Evolutionary conservation across 2,797 vertebrate species (phyloP).

Genomic region (Acomys russatus): DNA sequence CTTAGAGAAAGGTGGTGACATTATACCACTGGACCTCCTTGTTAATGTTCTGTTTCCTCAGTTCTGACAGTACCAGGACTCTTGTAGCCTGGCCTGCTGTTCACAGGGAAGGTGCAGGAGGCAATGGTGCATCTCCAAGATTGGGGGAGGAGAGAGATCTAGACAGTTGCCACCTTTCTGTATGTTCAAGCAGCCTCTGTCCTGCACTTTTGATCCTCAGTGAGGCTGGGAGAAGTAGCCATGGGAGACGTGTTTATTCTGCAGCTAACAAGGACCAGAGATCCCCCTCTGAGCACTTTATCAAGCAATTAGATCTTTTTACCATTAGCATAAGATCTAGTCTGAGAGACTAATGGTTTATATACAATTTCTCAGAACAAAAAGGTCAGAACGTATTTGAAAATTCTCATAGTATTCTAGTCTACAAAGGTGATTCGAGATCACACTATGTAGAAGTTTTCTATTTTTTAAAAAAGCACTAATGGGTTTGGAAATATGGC

Average conservation of each 20-base stretch:
- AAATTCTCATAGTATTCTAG: slow-evolving; percentile 15
- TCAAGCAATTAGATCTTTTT: slow-evolving; percentile 1
- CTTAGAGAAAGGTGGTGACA: slow-evolving; percentile 42
- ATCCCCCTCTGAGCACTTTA: slow-evolving; percentile 22
- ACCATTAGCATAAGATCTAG: slow-evolving; percentile 28
- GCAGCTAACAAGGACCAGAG: slow-evolving; percentile 10
- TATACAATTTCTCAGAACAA: not conserved
- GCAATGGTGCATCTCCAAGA: not conserved
- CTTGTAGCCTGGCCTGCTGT: not conserved
- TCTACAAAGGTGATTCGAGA: not conserved
- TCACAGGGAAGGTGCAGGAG: not conserved
- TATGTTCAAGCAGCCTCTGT: not conserved
- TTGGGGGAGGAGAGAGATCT: not conserved
- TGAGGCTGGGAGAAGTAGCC: not conserved
- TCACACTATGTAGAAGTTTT: not conserved
- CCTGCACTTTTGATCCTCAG: not conserved
- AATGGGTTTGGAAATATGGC: not conserved
- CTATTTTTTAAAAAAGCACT: not conserved
- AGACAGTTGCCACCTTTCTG: not conserved
- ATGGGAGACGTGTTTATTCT: not conserved
- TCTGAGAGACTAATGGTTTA: not conserved
- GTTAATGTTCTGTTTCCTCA: slow-evolving; percentile 36
- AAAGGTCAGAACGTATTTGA: slow-evolving; percentile 18
- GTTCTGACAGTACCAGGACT: not conserved
- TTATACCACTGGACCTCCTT: not conserved